Evolutionary conservation across 2,888 invertebrate species (phyloP).

Genomic region (Seira musarum): DNA sequence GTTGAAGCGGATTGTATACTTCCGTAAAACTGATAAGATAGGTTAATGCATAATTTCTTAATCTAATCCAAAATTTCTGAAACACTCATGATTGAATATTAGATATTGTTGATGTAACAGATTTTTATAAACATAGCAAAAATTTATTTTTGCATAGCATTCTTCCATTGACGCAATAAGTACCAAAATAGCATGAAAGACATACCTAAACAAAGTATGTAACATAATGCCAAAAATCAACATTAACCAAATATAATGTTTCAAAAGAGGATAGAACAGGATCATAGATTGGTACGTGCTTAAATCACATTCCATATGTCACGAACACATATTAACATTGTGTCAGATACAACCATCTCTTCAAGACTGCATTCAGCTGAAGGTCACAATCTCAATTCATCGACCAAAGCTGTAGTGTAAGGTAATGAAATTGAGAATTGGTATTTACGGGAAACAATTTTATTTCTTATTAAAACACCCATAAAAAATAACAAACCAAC

Average conservation of each 20-base stretch:
- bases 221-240: not conserved
- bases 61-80: not conserved
- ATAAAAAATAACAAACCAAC: too few relatives aligned
- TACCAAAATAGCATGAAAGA: too few relatives aligned
- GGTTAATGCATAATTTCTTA: too few relatives aligned
- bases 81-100: not conserved
- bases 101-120: not conserved
- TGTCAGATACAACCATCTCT: not conserved
- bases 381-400: too few relatives aligned
- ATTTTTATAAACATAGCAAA: not conserved
- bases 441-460: not conserved
- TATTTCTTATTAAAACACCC: not conserved
- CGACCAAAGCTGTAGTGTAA: too few relatives aligned
- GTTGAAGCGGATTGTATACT: not conserved
- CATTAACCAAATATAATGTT: not conserved
- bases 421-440: not conserved
- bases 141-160: not conserved
- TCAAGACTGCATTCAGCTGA: not conserved
- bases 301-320: not conserved
- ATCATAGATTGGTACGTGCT: not conserved
- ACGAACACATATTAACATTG: not conserved
- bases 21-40: too few relatives aligned
- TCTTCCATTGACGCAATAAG: too few relatives aligned
- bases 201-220: too few relatives aligned
- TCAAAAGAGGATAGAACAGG: not conserved